A percentile compares a stretch with the other conserved stretches of the same genome.
phyloP scores from a whole-genome alignment of 2,797 vertebrate genomes.

The Atherinosoma microstoma region DNA sequence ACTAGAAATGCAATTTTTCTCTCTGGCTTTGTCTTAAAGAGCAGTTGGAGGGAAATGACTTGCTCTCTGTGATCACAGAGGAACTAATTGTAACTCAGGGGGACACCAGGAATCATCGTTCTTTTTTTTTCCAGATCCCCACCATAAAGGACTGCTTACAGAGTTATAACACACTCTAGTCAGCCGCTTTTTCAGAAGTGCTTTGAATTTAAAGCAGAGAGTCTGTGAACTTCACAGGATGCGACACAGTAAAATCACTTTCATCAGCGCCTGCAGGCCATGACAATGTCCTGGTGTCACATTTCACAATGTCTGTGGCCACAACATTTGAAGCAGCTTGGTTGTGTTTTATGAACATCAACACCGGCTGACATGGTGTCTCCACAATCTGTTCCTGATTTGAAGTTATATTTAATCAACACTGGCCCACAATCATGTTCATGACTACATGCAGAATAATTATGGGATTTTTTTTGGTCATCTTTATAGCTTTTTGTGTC shows the following conservation, averaged over 20 bases:
- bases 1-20: neutral
- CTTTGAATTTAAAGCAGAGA: conserved; percentile 40
- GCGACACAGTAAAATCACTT: conserved; percentile 49
- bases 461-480: neutral
- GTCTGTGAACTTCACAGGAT: conserved; percentile 42
- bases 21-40: neutral
- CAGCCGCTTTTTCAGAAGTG: conserved; percentile 6
- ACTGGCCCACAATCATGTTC: neutral
- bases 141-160: neutral
- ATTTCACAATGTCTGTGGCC: conserved; percentile 60
- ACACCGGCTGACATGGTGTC: conserved; percentile 15
- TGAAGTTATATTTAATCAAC: too few species aligned
- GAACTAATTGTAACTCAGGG: neutral
- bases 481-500: neutral
- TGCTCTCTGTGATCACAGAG: neutral
- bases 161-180: conserved; percentile 7
- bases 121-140: neutral
- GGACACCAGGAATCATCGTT: neutral
- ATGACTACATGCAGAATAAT: neutral
- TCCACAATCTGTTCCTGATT: neutral
- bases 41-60: neutral
- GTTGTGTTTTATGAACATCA: conserved; percentile 33
- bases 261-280: conserved; percentile 38
- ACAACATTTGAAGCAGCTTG: conserved; percentile 44
- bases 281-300: conserved; percentile 49